Evolutionary conservation across 2,888 invertebrate genomes (phyloP), one percentile per base, ranked within the genome.

Genomic region (Eutolmus rufibarbis): DNA sequence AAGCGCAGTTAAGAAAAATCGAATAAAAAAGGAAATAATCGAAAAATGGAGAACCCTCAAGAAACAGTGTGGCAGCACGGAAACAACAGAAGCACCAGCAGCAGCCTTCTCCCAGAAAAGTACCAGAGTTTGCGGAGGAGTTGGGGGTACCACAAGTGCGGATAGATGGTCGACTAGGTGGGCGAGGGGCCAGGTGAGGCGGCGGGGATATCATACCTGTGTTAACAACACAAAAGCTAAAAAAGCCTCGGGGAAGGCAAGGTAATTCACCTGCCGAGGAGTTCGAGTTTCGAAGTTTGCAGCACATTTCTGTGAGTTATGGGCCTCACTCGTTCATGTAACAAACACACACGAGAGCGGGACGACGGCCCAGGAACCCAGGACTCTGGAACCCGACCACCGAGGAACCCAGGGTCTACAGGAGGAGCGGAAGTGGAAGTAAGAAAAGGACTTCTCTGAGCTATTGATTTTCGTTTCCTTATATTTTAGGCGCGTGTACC

Each of bases 391-490:
- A 51, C 51, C 51, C n/a, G 51, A n/a, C 12, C 8, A 43, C 43
- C 19, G n/a, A 66, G n/a, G 34, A 12, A 37, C 82, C 57, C 57
- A 66, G 37, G 79, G 12, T 31, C 23, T 7, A 23, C 7, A n/a
- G 56, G 81, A 51, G 76, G 74, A 31, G 46, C 14, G 85, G 74
- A 74, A 86, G 51, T 43, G 28, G 76, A 82, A 28, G 40, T 74
- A 86, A 86, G 46, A 46, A 66, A 74, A 74, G 56, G 51, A 56
- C 77, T 57, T 16, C 56, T 37, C 56, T 79, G 79, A 86, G 78
- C 79, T 86, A 86, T 86, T 86, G 86, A 86, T 86, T 86, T 86
- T 86, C 56, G 77, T 77, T 78, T 86, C 66, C 57, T 78, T 86
- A 78, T 56, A 86, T 86, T 86, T 81, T 86, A 86, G 86, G 86